Percentiles rank a stretch among this genome's conserved stretches.
Evolutionary conservation across 2,797 vertebrate genomes (phyloP).

Genomic region (Danio choprae): DNA sequence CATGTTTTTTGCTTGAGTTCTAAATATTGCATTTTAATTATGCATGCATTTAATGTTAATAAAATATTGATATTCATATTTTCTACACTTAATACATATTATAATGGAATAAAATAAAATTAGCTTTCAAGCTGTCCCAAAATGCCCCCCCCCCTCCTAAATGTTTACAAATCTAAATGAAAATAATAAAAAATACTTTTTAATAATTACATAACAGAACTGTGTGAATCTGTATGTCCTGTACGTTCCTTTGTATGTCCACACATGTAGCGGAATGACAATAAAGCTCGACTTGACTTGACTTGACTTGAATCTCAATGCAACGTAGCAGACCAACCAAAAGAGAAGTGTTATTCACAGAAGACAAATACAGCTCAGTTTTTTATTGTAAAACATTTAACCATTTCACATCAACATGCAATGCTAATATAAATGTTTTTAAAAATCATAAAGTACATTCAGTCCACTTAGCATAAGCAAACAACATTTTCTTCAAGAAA

Average conservation of each 20-base stretch:
- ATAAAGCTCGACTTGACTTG: too few species aligned
- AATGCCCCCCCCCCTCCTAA: too few species aligned
- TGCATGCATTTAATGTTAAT: too few species aligned
- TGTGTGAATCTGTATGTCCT: too few species aligned
- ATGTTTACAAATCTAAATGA: background rate
- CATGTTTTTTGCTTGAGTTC: background rate
- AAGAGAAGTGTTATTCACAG: background rate
- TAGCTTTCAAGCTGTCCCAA: background rate
- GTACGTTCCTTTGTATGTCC: too few species aligned
- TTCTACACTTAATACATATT: too few species aligned
- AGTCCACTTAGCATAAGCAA: background rate
- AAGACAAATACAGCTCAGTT: background rate
- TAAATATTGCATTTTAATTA: too few species aligned
- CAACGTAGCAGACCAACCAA: too few species aligned
- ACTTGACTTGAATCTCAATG: too few species aligned
- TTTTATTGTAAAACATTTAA: conserved; percentile 4
- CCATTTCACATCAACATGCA: conserved; percentile 6
- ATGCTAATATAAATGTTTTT: background rate
- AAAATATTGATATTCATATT: too few species aligned
- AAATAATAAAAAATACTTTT: background rate
- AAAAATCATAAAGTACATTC: background rate
- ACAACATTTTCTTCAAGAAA: background rate
- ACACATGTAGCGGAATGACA: too few species aligned
- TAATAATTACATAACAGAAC: background rate
- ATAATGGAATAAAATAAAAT: background rate